phyloP scores from a whole-genome alignment of 1,140 invertebrate genomes.

The Apis mellifera region DNA sequence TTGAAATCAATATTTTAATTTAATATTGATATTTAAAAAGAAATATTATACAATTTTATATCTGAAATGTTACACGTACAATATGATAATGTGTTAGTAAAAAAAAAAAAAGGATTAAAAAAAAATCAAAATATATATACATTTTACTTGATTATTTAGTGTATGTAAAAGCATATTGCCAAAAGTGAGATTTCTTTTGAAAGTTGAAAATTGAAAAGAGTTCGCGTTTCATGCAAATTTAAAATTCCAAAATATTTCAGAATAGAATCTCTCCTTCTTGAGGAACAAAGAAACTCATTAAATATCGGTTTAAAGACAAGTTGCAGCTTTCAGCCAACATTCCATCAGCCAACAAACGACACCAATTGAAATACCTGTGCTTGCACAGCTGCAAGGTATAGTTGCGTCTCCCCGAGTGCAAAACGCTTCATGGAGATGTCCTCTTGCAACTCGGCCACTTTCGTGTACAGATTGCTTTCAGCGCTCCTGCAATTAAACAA shows the following conservation, averaged over 20 bases:
- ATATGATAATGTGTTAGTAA: too few species aligned
- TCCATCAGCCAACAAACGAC: neutral
- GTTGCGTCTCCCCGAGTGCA: constrained; percentile 93
- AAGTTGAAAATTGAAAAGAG: too few species aligned
- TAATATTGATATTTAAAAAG: too few species aligned
- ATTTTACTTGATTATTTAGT: neutral
- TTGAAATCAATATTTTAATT: too few species aligned
- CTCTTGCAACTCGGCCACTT: constrained; percentile 97
- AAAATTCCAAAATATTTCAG: too few species aligned
- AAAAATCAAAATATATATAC: too few species aligned
- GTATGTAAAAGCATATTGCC: neutral
- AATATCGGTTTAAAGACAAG: neutral
- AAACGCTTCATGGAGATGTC: constrained; percentile 97
- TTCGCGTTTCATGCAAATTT: too few species aligned
- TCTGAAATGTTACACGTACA: too few species aligned
- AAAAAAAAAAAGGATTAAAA: too few species aligned
- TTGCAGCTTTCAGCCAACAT: too few species aligned
- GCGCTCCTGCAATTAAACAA: constrained; percentile 83
- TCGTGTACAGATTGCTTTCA: constrained; percentile 93
- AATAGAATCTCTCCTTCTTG: too few species aligned
- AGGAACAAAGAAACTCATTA: neutral
- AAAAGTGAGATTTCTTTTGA: neutral
- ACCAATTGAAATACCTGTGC: constrained; percentile 88
- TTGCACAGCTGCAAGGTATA: constrained; percentile 93
- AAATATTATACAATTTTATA: too few species aligned